Conservation (phyloP, 2,113 vertebrate species). For the human (Homo sapiens) region DNA sequence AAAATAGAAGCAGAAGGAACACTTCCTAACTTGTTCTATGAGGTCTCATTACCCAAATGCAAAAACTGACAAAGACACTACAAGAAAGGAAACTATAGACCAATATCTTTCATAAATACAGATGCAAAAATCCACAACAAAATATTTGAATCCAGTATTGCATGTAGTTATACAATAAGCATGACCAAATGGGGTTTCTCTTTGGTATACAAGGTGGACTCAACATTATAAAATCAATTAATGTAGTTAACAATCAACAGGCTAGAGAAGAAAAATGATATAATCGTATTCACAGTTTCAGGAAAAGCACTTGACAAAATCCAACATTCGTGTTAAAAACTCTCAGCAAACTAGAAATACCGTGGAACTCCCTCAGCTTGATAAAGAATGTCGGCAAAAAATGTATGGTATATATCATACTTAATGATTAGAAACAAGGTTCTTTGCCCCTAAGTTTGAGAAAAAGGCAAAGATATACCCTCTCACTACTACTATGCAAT, state of each 20-base stretch:
- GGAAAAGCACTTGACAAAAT: background rate
- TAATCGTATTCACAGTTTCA: background rate
- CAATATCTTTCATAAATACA: background rate
- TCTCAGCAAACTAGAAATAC: background rate
- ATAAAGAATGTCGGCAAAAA: background rate
- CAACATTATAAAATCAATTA: background rate
- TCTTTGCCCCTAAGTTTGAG: background rate
- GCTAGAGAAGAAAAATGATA: background rate
- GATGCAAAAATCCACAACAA: background rate
- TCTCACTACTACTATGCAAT: background rate
- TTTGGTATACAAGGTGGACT: background rate
- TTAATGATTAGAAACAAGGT: background rate
- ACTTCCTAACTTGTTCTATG: background rate
- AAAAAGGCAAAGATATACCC: background rate
- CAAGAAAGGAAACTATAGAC: background rate
- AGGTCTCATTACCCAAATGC: background rate
- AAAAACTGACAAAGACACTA: background rate
- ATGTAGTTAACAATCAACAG: background rate
- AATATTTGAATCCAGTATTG: background rate
- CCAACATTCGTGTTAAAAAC: background rate
- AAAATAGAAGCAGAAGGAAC: background rate
- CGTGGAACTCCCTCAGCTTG: background rate
- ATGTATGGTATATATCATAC: background rate
- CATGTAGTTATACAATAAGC: background rate
- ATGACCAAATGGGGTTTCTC: background rate